Evolutionary conservation across 1,140 invertebrate species (phyloP).

Genomic region (Drosophila elegans): DNA sequence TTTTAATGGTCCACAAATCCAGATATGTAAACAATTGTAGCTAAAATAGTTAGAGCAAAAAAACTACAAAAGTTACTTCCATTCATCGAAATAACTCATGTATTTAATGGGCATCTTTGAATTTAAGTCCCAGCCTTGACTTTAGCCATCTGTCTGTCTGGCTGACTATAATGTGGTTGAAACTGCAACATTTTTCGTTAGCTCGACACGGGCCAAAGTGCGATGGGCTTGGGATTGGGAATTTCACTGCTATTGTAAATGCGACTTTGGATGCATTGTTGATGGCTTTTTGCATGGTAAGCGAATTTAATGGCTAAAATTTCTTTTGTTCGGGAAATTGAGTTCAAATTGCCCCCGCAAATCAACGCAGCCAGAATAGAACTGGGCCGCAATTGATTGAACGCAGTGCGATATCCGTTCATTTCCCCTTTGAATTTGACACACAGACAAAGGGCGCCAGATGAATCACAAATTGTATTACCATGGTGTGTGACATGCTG

Average conservation of each 20-base stretch:
- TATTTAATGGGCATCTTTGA: not conserved
- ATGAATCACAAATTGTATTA: constrained; percentile 19
- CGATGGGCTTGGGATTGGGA: constrained; percentile 14
- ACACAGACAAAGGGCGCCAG: constrained; percentile 3
- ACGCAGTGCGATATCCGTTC: constrained; percentile 15
- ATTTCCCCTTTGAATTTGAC: constrained; percentile 15
- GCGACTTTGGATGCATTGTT: constrained; percentile 42
- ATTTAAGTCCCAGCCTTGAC: not conserved
- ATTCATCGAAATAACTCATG: not conserved
- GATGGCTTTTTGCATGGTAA: constrained; percentile 49
- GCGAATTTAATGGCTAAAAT: constrained; percentile 64
- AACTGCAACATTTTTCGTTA: constrained; percentile 40
- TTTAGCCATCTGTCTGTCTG: constrained; percentile 1
- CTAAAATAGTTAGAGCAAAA: not conserved
- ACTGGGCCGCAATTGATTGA: constrained; percentile 9
- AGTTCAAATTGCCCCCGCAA: constrained; percentile 55
- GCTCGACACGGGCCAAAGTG: constrained; percentile 38
- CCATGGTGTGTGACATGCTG: constrained; percentile 44
- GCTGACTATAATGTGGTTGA: constrained; percentile 9
- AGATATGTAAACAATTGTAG: too few relatives aligned
- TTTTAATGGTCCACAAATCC: too few relatives aligned
- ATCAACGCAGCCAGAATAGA: constrained; percentile 12
- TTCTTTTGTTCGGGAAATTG: constrained; percentile 66
- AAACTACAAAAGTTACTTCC: not conserved
- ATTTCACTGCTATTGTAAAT: constrained; percentile 10